Percentiles rank a stretch among this genome's conserved stretches.
Evolutionary conservation across 2,113 vertebrate genomes (phyloP).

Genomic region (Dasypus novemcinctus): DNA sequence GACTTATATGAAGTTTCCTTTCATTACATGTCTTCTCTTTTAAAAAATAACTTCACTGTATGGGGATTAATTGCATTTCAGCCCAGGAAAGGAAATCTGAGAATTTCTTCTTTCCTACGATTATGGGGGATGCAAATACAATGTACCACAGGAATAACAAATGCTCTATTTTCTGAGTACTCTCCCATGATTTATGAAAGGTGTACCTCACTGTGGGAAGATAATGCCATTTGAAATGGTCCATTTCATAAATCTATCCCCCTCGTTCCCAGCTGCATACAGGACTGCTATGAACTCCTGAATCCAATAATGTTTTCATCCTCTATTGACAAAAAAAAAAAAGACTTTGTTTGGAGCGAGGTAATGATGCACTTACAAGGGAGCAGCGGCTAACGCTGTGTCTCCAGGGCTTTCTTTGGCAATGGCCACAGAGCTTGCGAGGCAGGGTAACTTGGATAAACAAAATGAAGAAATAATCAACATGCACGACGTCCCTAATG

Average conservation of each 20-base stretch:
- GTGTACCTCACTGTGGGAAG: conserved; percentile 89
- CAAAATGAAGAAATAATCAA: conserved; percentile 87
- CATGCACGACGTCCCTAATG: conserved; percentile 80
- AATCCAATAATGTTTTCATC: conserved; percentile 91
- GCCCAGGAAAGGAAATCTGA: neutral
- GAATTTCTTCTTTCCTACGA: neutral
- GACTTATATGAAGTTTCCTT: neutral
- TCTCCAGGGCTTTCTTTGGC: conserved; percentile 85
- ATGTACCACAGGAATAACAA: conserved; percentile 82
- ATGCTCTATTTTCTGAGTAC: conserved; percentile 83
- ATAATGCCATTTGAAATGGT: conserved; percentile 94
- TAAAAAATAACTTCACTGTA: neutral
- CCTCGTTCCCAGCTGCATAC: conserved; percentile 80
- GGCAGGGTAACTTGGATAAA: conserved; percentile 81
- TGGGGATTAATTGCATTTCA: conserved; percentile 51
- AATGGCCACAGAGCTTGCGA: conserved; percentile 82
- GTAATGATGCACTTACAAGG: conserved; percentile 86
- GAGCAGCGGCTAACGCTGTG: conserved; percentile 80
- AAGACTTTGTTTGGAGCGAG: conserved; percentile 86
- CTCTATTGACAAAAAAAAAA: conserved; percentile 85
- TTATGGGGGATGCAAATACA: conserved; percentile 76
- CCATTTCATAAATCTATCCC: conserved; percentile 94
- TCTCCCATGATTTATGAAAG: conserved; percentile 91
- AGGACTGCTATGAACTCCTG: conserved; percentile 84
- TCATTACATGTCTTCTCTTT: neutral